A percentile compares a stretch with the other conserved stretches of the same genome.
These are phyloP conservation scores for Trimorus sp. DNA, from an alignment of 2,888 invertebrate species.

Conservation along the genomic window DNA sequence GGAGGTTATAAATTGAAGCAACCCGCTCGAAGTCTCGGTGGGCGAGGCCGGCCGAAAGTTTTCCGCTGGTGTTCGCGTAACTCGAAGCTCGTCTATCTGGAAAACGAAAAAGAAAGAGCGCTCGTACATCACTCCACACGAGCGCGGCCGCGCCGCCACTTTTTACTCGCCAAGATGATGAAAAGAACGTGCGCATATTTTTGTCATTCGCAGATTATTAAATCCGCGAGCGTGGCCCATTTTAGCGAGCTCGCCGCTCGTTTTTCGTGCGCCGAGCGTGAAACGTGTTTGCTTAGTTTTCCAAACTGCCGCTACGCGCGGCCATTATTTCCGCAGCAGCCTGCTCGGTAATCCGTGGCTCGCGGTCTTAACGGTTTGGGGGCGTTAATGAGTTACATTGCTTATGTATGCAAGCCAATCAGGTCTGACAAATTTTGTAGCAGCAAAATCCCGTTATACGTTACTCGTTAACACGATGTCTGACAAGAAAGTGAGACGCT, in stretches of 20 bases:
- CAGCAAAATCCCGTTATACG: too few relatives aligned
- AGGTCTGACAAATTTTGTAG: too few relatives aligned
- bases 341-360: background rate
- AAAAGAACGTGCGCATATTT: constrained; percentile 44
- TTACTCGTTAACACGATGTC: too few relatives aligned
- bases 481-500: too few relatives aligned
- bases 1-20: constrained; percentile 77
- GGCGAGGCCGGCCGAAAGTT: constrained; percentile 75
- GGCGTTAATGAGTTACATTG: too few relatives aligned
- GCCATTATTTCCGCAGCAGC: background rate
- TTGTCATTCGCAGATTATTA: constrained; percentile 38
- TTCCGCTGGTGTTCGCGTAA: constrained; percentile 77
- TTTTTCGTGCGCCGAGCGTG: constrained; percentile 17
- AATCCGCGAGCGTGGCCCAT: constrained; percentile 11
- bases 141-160: constrained; percentile 32
- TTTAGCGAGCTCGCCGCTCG: background rate
- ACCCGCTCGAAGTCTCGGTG: constrained; percentile 74
- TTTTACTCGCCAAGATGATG: constrained; percentile 55
- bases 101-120: constrained; percentile 75
- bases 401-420: too few relatives aligned
- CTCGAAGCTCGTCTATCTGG: constrained; percentile 77
- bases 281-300: constrained; percentile 23
- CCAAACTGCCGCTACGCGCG: constrained; percentile 4
- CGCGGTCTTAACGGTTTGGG: too few relatives aligned
- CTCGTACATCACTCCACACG: constrained; percentile 74